These are phyloP conservation scores for Oxycera nigricornis DNA, from an alignment of 2,888 invertebrate genomes.

Conservation along the genomic window DNA sequence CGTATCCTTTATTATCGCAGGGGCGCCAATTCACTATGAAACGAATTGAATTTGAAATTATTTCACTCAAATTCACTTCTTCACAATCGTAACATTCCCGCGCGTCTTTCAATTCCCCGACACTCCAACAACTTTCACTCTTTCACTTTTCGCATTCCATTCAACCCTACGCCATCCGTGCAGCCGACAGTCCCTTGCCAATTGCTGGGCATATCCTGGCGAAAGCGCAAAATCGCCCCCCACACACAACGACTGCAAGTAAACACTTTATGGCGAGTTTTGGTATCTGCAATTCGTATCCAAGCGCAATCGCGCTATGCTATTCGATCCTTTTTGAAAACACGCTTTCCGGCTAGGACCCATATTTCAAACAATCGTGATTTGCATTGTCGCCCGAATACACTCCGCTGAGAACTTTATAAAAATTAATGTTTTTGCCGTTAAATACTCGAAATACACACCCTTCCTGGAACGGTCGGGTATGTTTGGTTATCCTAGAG, in stretches of 20 bases:
- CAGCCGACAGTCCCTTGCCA: neutral
- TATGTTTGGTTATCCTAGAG: no score
- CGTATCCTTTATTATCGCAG: neutral
- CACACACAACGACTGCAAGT: constrained; percentile 6
- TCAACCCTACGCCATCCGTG: neutral
- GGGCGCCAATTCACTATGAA: neutral
- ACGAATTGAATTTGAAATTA: constrained; percentile 15
- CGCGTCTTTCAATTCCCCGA: neutral
- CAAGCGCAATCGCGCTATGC: neutral
- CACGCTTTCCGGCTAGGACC: neutral
- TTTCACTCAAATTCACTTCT: constrained; percentile 12
- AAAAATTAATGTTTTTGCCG: no score
- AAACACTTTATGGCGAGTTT: constrained; percentile 14
- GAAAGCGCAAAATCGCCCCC: constrained; percentile 25
- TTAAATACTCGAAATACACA: no score
- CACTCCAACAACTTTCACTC: constrained; percentile 13
- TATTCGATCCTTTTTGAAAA: neutral
- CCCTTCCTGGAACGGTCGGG: no score
- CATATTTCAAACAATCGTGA: neutral
- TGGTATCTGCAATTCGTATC: neutral
- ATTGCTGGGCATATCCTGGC: neutral
- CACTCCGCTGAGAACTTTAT: no score
- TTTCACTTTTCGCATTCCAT: constrained; percentile 4
- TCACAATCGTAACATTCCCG: neutral
- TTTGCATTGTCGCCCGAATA: neutral